phyloP scores from a whole-genome alignment of 2,888 invertebrate genomes.

The Clunio marinus region DNA sequence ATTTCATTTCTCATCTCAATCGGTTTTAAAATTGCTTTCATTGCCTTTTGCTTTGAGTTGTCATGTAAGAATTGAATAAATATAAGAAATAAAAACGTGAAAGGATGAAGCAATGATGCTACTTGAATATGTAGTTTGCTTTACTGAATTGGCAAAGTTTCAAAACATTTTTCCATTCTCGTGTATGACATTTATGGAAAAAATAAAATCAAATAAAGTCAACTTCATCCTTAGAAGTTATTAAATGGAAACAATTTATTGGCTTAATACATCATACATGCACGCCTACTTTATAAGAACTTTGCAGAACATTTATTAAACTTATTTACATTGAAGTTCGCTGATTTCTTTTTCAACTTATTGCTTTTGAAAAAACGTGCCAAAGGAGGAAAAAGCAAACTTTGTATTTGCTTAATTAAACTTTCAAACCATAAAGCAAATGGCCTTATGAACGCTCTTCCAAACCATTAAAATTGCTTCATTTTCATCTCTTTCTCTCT shows the following conservation, averaged over 20 bases:
- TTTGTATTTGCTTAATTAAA: slow-evolving; percentile 37
- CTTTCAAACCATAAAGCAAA: slow-evolving; percentile 35
- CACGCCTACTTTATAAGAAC: too few relatives aligned
- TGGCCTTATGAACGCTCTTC: slow-evolving; percentile 29
- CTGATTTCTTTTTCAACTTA: background rate
- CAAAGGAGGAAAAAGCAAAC: background rate
- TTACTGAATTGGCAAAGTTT: background rate
- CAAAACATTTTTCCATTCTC: background rate
- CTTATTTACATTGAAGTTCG: slow-evolving; percentile 9
- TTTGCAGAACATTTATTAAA: too few relatives aligned
- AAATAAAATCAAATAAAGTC: slow-evolving; percentile 37
- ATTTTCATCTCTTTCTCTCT: background rate
- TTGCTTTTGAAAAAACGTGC: background rate
- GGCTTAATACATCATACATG: slow-evolving; percentile 35
- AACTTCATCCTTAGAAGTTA: slow-evolving; percentile 19
- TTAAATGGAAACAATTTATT: slow-evolving; percentile 38
- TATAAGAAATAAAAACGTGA: too few relatives aligned
- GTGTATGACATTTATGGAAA: background rate
- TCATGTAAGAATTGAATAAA: too few relatives aligned
- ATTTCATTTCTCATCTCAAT: background rate
- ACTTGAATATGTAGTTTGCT: too few relatives aligned
- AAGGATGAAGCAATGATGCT: too few relatives aligned
- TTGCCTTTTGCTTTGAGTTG: background rate
- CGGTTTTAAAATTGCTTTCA: background rate
- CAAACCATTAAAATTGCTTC: slow-evolving; percentile 32